These are phyloP conservation scores for Chrysocyon brachyurus DNA, from an alignment of 2,797 vertebrate genomes.

Conservation along the genomic window DNA sequence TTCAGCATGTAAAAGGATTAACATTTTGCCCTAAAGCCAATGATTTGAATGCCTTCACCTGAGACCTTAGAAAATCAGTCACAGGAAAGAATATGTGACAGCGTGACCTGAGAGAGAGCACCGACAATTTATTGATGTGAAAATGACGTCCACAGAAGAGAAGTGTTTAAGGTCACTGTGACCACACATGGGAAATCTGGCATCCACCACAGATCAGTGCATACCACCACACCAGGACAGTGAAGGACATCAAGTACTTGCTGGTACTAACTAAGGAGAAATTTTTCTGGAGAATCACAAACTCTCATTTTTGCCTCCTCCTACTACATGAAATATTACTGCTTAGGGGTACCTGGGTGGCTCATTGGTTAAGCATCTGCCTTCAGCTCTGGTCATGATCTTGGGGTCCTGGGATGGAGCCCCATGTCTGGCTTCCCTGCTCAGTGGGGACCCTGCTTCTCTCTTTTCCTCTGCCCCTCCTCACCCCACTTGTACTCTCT, in stretches of 20 bases:
- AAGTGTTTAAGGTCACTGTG: background rate
- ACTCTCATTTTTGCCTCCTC: background rate
- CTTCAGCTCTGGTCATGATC: background rate
- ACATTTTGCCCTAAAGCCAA: background rate
- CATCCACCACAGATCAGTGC: background rate
- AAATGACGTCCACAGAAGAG: background rate
- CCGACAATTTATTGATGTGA: background rate
- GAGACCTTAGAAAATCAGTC: background rate
- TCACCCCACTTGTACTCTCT: background rate
- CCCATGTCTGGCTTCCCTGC: background rate
- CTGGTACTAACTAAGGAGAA: background rate
- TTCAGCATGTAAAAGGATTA: constrained; percentile 22
- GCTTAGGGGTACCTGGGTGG: background rate
- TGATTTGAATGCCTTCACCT: constrained; percentile 25
- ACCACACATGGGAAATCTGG: background rate
- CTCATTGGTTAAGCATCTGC: background rate
- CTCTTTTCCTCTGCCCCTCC: background rate
- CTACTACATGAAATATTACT: background rate
- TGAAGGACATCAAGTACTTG: background rate
- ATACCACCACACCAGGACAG: background rate
- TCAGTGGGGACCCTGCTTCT: background rate
- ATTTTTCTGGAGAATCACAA: background rate
- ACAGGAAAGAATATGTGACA: background rate
- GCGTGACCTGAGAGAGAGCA: background rate
- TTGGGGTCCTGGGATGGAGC: background rate